Base-by-base conservation (phyloP, 2,797 vertebrate species). In the Lagocephalus sceleratus region DNA sequence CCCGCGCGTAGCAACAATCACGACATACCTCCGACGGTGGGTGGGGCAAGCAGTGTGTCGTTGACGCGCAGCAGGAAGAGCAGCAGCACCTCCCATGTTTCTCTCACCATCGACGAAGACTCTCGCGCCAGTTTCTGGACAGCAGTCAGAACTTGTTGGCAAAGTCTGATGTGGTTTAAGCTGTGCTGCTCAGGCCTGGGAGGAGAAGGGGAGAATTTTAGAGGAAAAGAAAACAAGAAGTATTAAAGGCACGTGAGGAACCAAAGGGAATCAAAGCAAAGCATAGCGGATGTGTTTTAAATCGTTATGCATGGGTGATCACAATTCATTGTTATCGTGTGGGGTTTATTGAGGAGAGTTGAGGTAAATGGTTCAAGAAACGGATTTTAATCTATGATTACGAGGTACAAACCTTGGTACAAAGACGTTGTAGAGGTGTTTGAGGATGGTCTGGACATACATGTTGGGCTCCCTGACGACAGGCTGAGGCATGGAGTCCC, bases 71-170 rank as follows among this genome's bases (percentile, higher is more conserved):
- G 91, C 71, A 98, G 92, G 88, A 98, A 96, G 52, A 98, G 90
- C 20, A 98, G 85, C 78, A 98, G 90, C 71, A 95, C 94, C 84
- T 98, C 96, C 96, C 96, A 98, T 54, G 96, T 98, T 89, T 98
- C 95, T 83, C 96, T 92, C 71, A 92, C 93, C 94, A 98, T 97
- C 72, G 85, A 90, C 66, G 88, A 61, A 6, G 89, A 90, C 63
- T 97, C 95, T 0, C 91, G 87, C n/a, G 96, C 95, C 88, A 98
- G 79, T 85, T 95, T 97, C 87, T 96, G 94, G 75, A 98, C 95
- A 47, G 96, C 92, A 77, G 91, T 93, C 78, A 98, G 88, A 78
- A 98, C 95, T 81, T 95, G 94, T 86, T 95, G 91, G 85, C 96
- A 98, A 47, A 98, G 85, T 58, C 93, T 92, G 78, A 94, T 94